Conservation (phyloP, 2,888 invertebrate species). For the Sarcophaga caerulescens region DNA sequence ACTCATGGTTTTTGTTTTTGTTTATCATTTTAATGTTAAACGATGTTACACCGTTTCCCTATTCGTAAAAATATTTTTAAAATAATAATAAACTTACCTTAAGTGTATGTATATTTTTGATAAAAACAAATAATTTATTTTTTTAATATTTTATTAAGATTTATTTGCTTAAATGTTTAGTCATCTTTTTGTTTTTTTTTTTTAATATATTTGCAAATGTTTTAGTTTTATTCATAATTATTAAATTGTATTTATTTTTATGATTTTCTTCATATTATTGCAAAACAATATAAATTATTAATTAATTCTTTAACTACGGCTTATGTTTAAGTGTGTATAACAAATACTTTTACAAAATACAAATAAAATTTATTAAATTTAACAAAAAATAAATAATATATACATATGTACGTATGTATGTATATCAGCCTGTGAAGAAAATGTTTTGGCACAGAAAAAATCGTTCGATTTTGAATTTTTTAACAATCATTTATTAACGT, state of each 20-base stretch:
- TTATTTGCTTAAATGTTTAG: conserved; percentile 63
- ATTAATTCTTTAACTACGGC: conserved; percentile 62
- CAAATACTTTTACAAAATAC: conserved; percentile 57
- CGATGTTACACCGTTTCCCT: no score
- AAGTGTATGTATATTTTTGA: neutral
- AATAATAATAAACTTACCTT: no score
- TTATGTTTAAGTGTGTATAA: conserved; percentile 54
- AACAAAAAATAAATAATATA: conserved; percentile 6
- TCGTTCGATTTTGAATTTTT: no score
- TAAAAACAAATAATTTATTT: neutral
- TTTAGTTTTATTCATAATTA: conserved; percentile 53
- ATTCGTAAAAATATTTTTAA: no score
- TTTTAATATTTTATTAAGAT: conserved; percentile 41
- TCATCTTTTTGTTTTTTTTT: conserved; percentile 46
- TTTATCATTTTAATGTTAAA: no score
- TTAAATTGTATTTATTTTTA: conserved; percentile 56
- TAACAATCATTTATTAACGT: no score
- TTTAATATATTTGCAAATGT: conserved; percentile 60
- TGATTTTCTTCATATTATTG: conserved; percentile 58
- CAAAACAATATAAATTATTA: conserved; percentile 65
- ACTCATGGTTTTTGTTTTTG: no score
- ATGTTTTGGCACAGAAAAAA: no score
- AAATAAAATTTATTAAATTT: conserved; percentile 4
- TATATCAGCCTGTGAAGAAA: no score
- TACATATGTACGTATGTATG: neutral